Evolutionary conservation across 2,888 invertebrate genomes (phyloP), one percentile per base, ranked within the genome.

Genomic region (Allophyes oxyacanthae): DNA sequence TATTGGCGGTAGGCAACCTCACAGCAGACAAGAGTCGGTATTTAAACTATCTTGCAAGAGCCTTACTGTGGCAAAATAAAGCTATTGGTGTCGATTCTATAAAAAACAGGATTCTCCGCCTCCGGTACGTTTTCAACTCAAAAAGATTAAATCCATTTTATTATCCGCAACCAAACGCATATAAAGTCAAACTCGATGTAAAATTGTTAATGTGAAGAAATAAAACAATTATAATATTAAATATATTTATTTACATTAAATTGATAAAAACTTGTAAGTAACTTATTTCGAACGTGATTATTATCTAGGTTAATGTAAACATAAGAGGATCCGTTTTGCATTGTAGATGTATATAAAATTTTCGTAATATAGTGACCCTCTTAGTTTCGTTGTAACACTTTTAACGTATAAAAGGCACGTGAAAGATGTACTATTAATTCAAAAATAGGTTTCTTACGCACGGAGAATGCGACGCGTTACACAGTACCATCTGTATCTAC

Each of bases 171-270:
- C 20, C 20, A 20, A 20, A 20, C 20, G 20, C 20, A 20, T 20
- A 20, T 4, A 3, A 2, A 20, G 4, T 20, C 20, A 20, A 2
- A 20, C 20, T n/a, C n/a, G n/a, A 20, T 20, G 4, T 20, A 2
- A 20, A 20, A 20, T 20, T 4, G 2, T 20, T 20, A 20, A 20
- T 3, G 20, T 46, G 26, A 11, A 49, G 34, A 15, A 50, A 42
- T 48, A 46, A 37, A 40, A 14, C n/a, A 13, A 6, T 50, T 26
- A 64, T 57, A 68, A 53, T 65, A 67, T 61, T 74, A 59, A 72
- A 61, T 67, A 74, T 72, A 56, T 82, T 82, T 82, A 82, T 82
- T 81, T 81, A 81, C 79, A 81, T 59, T 75, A 71, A 60, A 75
- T 64, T 60, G 58, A 65, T 77, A 78, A 72, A 75, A 77, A 67